Percentiles rank a stretch among this genome's conserved stretches.
phyloP scores from a whole-genome alignment of 2,113 vertebrate species.

The Azemiops feae region DNA sequence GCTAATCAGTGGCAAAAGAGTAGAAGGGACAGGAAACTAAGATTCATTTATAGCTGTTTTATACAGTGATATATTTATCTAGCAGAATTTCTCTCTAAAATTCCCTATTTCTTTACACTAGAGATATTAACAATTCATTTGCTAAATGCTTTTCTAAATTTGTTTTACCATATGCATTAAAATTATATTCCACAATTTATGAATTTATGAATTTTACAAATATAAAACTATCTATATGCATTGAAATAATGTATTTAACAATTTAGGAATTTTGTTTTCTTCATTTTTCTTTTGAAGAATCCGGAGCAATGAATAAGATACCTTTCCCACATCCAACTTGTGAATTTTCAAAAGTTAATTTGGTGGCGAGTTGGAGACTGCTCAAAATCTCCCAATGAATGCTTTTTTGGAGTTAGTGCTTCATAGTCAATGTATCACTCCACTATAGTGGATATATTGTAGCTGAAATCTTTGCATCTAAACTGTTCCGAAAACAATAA shows the following conservation, averaged over 20 bases:
- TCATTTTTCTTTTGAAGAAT: neutral
- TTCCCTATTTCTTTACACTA: neutral
- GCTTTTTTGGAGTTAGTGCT: neutral
- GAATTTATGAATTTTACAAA: neutral
- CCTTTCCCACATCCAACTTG: neutral
- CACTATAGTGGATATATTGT: neutral
- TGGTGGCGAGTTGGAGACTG: neutral
- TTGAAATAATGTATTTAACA: neutral
- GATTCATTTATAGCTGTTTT: too few species aligned
- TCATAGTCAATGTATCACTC: neutral
- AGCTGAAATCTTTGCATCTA: neutral
- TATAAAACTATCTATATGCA: neutral
- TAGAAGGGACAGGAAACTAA: too few species aligned
- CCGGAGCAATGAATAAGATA: neutral
- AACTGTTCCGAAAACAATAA: neutral
- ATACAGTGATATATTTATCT: neutral
- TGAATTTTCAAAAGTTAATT: neutral
- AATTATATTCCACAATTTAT: neutral
- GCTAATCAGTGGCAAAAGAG: neutral
- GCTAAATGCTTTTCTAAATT: rapidly evolving
- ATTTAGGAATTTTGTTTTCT: neutral
- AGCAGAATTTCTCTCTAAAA: neutral
- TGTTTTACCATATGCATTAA: neutral
- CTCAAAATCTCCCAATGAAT: neutral
- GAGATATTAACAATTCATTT: neutral